Evolutionary conservation across 2,797 vertebrate genomes (phyloP).

Genomic region (Microctenopoma stevenorrisi): DNA sequence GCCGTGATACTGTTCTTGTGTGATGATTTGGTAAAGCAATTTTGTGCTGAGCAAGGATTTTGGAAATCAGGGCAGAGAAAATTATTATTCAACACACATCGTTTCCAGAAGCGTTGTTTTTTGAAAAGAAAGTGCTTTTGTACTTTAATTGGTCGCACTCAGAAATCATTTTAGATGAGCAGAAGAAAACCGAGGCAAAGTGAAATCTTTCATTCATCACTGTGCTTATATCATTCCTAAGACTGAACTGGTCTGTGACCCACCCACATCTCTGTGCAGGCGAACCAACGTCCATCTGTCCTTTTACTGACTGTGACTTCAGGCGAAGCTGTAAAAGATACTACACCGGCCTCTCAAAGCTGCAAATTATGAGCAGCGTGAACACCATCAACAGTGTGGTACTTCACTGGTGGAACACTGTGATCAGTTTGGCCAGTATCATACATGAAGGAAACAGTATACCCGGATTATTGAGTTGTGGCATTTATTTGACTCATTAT

Average conservation of each 20-base stretch:
- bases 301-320: constrained; percentile 14
- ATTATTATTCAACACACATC: neutral
- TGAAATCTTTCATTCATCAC: neutral
- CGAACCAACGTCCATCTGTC: constrained; percentile 51
- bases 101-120: neutral
- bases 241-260: constrained; percentile 27
- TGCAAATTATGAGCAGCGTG: constrained; percentile 33
- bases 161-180: constrained; percentile 16
- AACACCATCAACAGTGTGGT: constrained; percentile 29
- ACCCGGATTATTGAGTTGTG: no score
- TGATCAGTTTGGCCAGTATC: no score
- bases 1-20: neutral
- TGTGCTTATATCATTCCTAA: constrained; percentile 22
- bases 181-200: neutral
- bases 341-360: constrained; percentile 36
- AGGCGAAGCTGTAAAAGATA: constrained; percentile 32
- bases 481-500: no score
- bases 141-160: neutral
- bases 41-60: neutral
- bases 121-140: neutral
- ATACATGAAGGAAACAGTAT: no score
- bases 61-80: neutral
- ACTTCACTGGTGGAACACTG: neutral
- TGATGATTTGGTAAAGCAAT: constrained; percentile 8
- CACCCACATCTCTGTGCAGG: neutral